These are phyloP conservation scores for Gila robusta DNA, from an alignment of 2,797 vertebrate species.

Conservation along the genomic window DNA sequence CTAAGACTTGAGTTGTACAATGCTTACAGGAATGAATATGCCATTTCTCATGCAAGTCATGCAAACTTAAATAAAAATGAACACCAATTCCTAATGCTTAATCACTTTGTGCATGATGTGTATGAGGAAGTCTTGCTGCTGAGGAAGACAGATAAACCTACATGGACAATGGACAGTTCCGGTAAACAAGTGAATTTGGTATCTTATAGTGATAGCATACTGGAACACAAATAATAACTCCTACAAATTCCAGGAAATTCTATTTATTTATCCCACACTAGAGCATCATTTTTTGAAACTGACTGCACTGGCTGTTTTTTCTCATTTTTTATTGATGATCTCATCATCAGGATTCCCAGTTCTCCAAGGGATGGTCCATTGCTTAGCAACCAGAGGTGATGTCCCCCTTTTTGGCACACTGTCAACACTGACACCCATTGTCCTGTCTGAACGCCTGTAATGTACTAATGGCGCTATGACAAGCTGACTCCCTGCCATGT, in stretches of 20 bases:
- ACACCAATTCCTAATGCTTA: background rate
- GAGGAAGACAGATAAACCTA: constrained; percentile 16
- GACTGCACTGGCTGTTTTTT: constrained; percentile 19
- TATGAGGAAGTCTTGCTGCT: constrained; percentile 11
- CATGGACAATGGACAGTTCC: constrained; percentile 8
- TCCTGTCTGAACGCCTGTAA: constrained; percentile 21
- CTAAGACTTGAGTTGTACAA: background rate
- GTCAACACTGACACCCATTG: constrained; percentile 25
- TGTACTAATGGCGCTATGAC: constrained; percentile 14
- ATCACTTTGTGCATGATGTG: background rate
- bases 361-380: constrained; percentile 29
- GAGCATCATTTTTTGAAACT: background rate
- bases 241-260: background rate
- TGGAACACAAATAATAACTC: constrained; percentile 1
- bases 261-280: background rate
- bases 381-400: constrained; percentile 42
- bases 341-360: constrained; percentile 31
- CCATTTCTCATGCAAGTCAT: background rate
- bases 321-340: constrained; percentile 40
- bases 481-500: constrained; percentile 38
- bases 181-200: background rate
- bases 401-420: constrained; percentile 27
- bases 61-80: background rate
- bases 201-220: background rate
- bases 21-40: background rate